Percentiles rank a stretch among this genome's conserved stretches.
phyloP scores from a whole-genome alignment of 1,140 invertebrate species.

The Nixonia krombeini region DNA sequence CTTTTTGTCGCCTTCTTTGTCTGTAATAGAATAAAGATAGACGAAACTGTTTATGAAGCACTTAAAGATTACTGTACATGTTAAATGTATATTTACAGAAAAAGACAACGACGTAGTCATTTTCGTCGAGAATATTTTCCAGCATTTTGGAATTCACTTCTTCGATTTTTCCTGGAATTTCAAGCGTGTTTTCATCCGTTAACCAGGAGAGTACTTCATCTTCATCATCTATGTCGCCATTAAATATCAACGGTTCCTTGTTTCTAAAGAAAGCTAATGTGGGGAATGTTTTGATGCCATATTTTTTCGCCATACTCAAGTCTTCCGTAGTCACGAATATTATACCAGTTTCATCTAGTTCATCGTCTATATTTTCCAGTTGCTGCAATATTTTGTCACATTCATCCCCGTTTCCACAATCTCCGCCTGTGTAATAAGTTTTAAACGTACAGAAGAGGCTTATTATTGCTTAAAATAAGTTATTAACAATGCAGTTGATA shows the following conservation, averaged over 20 bases:
- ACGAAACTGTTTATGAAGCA: background rate
- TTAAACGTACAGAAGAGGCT: too few relatives aligned
- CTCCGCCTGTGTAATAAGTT: slow-evolving; percentile 75
- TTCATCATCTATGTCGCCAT: slow-evolving; percentile 90
- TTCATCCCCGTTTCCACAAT: slow-evolving; percentile 88
- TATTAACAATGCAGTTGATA: too few relatives aligned
- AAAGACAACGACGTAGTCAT: slow-evolving; percentile 91
- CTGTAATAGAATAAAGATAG: slow-evolving; percentile 63
- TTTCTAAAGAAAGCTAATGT: slow-evolving; percentile 92
- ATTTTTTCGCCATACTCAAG: slow-evolving; percentile 83
- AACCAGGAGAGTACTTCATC: slow-evolving; percentile 92
- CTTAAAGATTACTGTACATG: too few relatives aligned
- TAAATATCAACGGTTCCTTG: slow-evolving; percentile 85
- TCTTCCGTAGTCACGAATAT: slow-evolving; percentile 95
- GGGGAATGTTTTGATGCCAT: slow-evolving; percentile 88
- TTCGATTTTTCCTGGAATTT: slow-evolving; percentile 94
- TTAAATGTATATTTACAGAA: slow-evolving; percentile 82
- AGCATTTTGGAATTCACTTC: slow-evolving; percentile 94
- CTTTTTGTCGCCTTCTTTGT: slow-evolving; percentile 91
- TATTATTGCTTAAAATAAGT: too few relatives aligned
- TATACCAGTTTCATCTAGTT: slow-evolving; percentile 92
- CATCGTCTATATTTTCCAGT: slow-evolving; percentile 94
- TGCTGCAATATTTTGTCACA: slow-evolving; percentile 89
- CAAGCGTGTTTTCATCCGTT: slow-evolving; percentile 91
- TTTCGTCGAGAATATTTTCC: slow-evolving; percentile 90